Percentiles rank a stretch among this genome's conserved stretches.
Conservation (phyloP, 1,140 invertebrate genomes). For the Zaprionus camerounensis region DNA sequence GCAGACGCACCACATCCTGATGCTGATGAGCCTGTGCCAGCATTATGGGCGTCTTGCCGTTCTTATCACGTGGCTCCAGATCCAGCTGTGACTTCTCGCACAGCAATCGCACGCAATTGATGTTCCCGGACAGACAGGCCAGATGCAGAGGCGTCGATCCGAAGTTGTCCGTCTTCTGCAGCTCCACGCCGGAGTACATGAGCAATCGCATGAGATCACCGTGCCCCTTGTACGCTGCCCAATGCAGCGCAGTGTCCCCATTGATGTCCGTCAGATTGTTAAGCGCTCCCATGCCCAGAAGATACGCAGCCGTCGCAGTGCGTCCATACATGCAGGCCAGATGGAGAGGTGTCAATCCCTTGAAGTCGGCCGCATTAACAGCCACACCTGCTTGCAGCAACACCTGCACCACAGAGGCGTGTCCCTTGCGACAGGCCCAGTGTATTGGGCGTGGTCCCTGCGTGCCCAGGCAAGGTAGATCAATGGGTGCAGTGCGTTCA, state of each 20-base stretch:
- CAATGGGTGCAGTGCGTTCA: constrained; percentile 91
- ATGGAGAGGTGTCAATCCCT: constrained; percentile 95
- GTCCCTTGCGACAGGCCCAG: constrained; percentile 94
- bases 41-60: constrained; percentile 95
- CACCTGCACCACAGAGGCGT: constrained; percentile 92
- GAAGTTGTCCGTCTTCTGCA: constrained; percentile 95
- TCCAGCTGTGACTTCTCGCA: constrained; percentile 93
- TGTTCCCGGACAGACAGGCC: constrained; percentile 95
- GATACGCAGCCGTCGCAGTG: constrained; percentile 93
- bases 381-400: constrained; percentile 93
- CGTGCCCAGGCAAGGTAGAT: constrained; percentile 93
- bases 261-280: constrained; percentile 95
- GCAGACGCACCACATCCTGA: constrained; percentile 91
- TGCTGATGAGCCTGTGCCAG: constrained; percentile 94
- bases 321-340: constrained; percentile 96
- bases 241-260: constrained; percentile 95
- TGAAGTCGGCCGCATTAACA: constrained; percentile 95
- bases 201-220: constrained; percentile 93
- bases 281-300: constrained; percentile 94
- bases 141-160: constrained; percentile 96
- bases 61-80: constrained; percentile 93
- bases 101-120: constrained; percentile 91
- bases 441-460: constrained; percentile 95
- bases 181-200: constrained; percentile 88
- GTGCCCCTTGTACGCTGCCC: constrained; percentile 96